Base-by-base conservation (phyloP, 2,888 invertebrate species). In the Cephonodes hylas region DNA sequence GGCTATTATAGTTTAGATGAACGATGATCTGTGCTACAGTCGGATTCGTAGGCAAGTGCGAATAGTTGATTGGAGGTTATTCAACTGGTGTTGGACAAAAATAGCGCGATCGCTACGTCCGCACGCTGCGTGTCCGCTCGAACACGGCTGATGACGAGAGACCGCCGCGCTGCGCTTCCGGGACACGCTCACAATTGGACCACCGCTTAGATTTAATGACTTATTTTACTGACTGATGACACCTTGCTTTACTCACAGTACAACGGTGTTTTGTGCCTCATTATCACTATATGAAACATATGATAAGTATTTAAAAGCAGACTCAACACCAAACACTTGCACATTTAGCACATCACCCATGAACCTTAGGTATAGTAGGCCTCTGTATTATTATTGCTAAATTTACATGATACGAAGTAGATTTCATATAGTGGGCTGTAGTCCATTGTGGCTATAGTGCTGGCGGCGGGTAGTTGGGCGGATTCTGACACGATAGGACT, bases 31-130 rank as follows among this genome's bases (percentile, higher is more conserved):
- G 65, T 74, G 71, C 73, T 76, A 76, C 75, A 81, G 80, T 74
- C 69, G 79, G 75, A 77, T 79, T 83, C 76, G 76, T 83, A 85
- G 85, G 84, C 86, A 84, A 91, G 85, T 91, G 91, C 91, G 85
- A 91, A 91, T 91, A 92, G 87, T 88, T 91, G 89, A 92, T 91
- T 91, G 89, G 90, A 91, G 92, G 92, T 91, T 90, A 91, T 91
- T 92, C 91, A 92, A 92, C 92, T 90, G 88, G 80, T 89, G 85
- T 81, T 84, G 79, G 79, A 85, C 89, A 79, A 80, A 92, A 92
- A 92, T 91, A 92, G 90, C 85, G 75, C 85, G 85, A 81, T 85
- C 86, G 74, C 79, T 78, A 71, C 76, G 81, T 74, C 76, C 79
- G 83, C 80, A 80, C 83, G 80, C 83, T 69, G 73, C 71, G 75